Conservation (phyloP, 2,797 vertebrate genomes). For the Sciaenops ocellatus region DNA sequence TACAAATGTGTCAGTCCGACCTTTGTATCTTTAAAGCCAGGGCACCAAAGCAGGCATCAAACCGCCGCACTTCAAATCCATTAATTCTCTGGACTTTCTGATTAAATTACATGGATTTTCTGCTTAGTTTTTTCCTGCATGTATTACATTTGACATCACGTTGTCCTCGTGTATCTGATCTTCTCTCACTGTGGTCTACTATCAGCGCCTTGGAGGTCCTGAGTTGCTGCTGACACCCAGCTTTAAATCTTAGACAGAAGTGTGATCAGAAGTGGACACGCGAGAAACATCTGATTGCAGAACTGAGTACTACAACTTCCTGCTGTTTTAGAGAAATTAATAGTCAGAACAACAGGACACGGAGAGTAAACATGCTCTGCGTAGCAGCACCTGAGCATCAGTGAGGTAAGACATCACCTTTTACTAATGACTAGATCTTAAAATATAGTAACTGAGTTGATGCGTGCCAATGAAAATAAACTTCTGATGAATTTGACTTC, state of each 20-base stretch:
- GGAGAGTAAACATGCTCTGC: neutral
- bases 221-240: constrained; percentile 1
- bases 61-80: neutral
- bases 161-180: neutral
- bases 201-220: neutral
- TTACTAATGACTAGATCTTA: neutral
- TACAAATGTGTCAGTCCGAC: constrained; percentile 1
- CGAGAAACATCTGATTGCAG: constrained; percentile 40
- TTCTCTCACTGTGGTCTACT: neutral
- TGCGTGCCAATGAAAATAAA: neutral
- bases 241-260: constrained; percentile 29
- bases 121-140: neutral
- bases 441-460: neutral
- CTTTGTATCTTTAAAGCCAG: neutral
- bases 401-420: constrained; percentile 47
- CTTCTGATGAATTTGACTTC: constrained; percentile 1
- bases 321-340: constrained; percentile 37
- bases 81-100: neutral
- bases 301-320: constrained; percentile 59
- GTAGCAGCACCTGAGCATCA: constrained; percentile 14
- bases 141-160: neutral
- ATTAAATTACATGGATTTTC: neutral
- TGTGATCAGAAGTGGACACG: constrained; percentile 25
- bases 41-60: neutral
- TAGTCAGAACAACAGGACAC: constrained; percentile 18